Base-by-base conservation (phyloP, 2,113 vertebrate species). In the Uria lomvia region DNA sequence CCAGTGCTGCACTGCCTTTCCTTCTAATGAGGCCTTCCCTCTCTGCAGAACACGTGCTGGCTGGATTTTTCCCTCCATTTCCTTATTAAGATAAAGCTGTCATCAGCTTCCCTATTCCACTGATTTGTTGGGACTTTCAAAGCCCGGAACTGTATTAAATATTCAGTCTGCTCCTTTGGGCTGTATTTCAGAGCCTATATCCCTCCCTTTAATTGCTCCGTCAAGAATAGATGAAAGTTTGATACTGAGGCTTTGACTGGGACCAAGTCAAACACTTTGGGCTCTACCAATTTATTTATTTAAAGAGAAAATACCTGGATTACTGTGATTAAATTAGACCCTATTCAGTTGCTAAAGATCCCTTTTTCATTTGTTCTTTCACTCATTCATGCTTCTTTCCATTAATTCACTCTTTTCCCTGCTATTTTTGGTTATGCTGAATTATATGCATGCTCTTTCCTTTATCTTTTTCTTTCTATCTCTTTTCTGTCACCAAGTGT, bases 191-290 rank as follows among this genome's bases (percentile, higher is more conserved):
- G 86, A 93, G 95, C 52, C 86, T 74, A 34, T 27, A 93, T 90
- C 91, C 95, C 82, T 96, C 94, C 81, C 82, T 95, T 95, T 96
- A 97, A 97, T 96, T 97, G 95, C 96, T 95, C 96, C 53, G 21
- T 68, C 59, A 96, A 96, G 91, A 86, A 70, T 0, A 96, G 85
- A 97, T 97, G 95, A 94, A 97, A 96, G 94, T 90, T 95, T 85
- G 86, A 96, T 91, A 56, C 82, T 6, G 24, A 59, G 34, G 88
- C 94, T 95, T 96, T 86, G 91, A 76, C 94, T 92, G 79, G 56
- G 82, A 91, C 56, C 80, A 82, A 79, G 62, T 87, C 73, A 94
- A 96, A 83, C 56, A 68, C 70, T 81, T 82, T 43, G 66, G 81
- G 79, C 30, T 93, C 75, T 77, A 91, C 86, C 92, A 82, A 86